Evolutionary conservation across 2,888 invertebrate genomes (phyloP), one percentile per base, ranked within the genome.

Genomic region (Pristionchus exspectatus): DNA sequence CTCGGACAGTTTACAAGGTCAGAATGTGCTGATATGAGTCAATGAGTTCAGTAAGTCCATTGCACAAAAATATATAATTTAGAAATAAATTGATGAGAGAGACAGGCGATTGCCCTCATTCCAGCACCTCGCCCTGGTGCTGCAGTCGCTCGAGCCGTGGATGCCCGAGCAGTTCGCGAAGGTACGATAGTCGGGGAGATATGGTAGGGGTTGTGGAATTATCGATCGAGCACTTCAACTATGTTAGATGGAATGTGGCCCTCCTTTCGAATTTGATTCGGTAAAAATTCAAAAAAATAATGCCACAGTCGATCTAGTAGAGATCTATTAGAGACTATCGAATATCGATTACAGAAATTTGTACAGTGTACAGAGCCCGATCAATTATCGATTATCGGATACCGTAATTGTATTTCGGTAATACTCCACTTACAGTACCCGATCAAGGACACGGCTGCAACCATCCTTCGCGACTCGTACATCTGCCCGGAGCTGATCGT

Each of bases 391-490:
- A 4, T 54, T 54, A 54, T 56, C 56, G 3, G 18, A 5, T 21
- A 21, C 21, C 21, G 56, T 56, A 16, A 54, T 54, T 54, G 14
- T 54, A 54, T 10, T 10, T 54, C 54, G 54, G 7, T 14, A 54
- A 56, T 21, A 21, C 56, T 12, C 33, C 16, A 1, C n/a, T 72
- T 72, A 72, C 72, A 72, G 89, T 89, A 89, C 54, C 89, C 89
- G 27, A 44, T 89, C n/a, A 50, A 38, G 81, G 66, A 63, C 38
- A 66, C 83, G 38, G 89, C 89, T 0, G 81, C 89, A 1, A 59
- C 89, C 3, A 38, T 89, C 27, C 89, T 89, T 2, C 81, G 89
- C 9, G 89, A 89, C 50, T 30, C 66, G n/a, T 89, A 89, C 89
- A 83, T 89, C 66, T 50, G 83, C 24, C 89, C 89, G 27, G 50